Evolutionary conservation across 2,113 vertebrate genomes (phyloP), one percentile per base, ranked within the genome.

Genomic region (Oncorhynchus mykiss): DNA sequence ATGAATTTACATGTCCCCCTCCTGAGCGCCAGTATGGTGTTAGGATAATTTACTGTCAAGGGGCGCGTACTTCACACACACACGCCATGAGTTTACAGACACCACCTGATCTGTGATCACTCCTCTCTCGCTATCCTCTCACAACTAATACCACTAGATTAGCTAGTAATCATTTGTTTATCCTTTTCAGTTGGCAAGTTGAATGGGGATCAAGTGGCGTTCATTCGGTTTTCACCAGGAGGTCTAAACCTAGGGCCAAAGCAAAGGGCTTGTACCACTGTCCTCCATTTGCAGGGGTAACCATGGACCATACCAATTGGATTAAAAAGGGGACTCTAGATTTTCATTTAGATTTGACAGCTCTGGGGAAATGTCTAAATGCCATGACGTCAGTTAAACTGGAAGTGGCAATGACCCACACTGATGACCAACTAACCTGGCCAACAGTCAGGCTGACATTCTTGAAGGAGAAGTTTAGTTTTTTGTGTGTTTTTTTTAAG

Each of bases 111-210:
- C 27, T 16, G 34, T 51, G 20, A 22, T 48, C 59, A 12, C 59
- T 39, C 16, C 24, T 49, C 72, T 22, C 20, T 24, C 22, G 25
- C 60, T 13, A 24, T 20, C 48, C 80, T 65, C 70, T 65, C 71
- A 76, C 4, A 91, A 85, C 88, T 91, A 93, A 93, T 92, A 94
- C 75, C 88, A 77, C 59, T 89, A 91, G 92, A 93, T 94, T 93
- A 94, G 85, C 85, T 81, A 65, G 81, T 82, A 85, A 73, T 93
- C 90, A 91, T 90, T 89, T 82, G 85, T 88, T 93, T 90, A 92
- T 92, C 88, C 88, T 90, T 89, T 88, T 92, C 89, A 92, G 71
- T 88, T 81, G 92, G 82, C 86, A 90, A 84, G 91, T 92, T 92
- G 92, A 93, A 94, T 90, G 66, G 76, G 88, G 87, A 92, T 92